Conservation (phyloP, 1,140 invertebrate species). For the Epicauta chinensis region DNA sequence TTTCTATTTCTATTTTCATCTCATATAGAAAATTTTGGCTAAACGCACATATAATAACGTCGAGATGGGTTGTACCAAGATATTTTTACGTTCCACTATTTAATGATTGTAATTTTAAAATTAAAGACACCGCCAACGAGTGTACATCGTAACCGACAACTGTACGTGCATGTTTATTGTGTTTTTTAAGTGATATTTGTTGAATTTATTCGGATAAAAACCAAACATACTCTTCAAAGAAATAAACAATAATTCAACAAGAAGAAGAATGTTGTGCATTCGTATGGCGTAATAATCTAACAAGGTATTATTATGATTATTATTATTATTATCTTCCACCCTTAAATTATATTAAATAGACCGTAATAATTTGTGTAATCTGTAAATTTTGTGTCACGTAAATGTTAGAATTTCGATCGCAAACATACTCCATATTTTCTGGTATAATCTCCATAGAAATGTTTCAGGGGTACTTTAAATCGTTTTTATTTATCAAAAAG, state of each 20-base stretch:
- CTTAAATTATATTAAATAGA: no score
- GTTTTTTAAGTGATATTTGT: no score
- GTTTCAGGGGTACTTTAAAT: no score
- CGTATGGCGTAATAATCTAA: constrained; percentile 11
- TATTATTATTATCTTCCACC: constrained; percentile 1
- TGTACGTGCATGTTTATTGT: constrained; percentile 3
- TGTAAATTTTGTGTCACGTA: no score
- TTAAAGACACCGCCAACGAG: constrained; percentile 15
- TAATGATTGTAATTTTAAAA: constrained; percentile 19
- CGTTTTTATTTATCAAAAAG: no score
- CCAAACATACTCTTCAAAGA: constrained; percentile 2
- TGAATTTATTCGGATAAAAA: no score
- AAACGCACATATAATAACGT: constrained; percentile 12
- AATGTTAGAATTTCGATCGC: no score
- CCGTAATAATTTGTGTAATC: no score
- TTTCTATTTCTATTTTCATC: constrained; percentile 8
- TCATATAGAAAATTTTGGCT: constrained; percentile 14
- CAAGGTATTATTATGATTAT: constrained; percentile 10
- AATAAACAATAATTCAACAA: constrained; percentile 6
- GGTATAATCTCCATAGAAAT: no score
- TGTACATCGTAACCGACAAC: constrained; percentile 9
- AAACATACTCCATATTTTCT: no score
- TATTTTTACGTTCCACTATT: constrained; percentile 13
- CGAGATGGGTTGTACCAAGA: constrained; percentile 16
- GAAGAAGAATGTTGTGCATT: constrained; percentile 8